Conservation (phyloP, 1,140 invertebrate genomes). For the Ganaspis sp. region DNA sequence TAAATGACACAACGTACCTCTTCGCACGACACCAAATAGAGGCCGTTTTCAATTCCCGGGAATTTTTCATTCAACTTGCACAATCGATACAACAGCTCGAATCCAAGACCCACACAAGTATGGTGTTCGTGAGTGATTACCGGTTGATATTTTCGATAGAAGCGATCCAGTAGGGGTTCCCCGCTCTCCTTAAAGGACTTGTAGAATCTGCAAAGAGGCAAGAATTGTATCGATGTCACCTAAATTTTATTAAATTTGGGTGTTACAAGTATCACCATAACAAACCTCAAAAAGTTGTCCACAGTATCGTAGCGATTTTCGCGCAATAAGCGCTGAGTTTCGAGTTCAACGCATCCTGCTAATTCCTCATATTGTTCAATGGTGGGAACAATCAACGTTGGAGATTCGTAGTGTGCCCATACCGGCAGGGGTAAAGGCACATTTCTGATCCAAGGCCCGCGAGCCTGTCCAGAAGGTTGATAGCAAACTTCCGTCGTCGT, state of each 20-base stretch:
- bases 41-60: slow-evolving; percentile 80
- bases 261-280: slow-evolving; percentile 14
- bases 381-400: slow-evolving; percentile 76
- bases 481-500: slow-evolving; percentile 78
- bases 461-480: slow-evolving; percentile 76
- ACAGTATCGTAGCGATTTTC: slow-evolving; percentile 91
- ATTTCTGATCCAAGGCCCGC: slow-evolving; percentile 74
- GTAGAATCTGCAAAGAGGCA: slow-evolving; percentile 79
- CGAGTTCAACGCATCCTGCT: slow-evolving; percentile 84
- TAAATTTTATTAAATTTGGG: too few relatives aligned
- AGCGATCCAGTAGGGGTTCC: slow-evolving; percentile 79
- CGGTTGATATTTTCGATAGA: slow-evolving; percentile 85
- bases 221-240: background rate
- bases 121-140: slow-evolving; percentile 86
- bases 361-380: slow-evolving; percentile 88
- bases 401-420: slow-evolving; percentile 74
- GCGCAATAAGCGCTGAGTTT: slow-evolving; percentile 85
- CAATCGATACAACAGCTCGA: slow-evolving; percentile 84
- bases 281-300: slow-evolving; percentile 85
- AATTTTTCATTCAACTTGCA: slow-evolving; percentile 78
- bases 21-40: slow-evolving; percentile 91
- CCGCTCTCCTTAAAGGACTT: slow-evolving; percentile 82
- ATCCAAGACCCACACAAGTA: slow-evolving; percentile 91
- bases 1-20: slow-evolving; percentile 77
- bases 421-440: slow-evolving; percentile 75